phyloP scores from a whole-genome alignment of 2,888 invertebrate species.

The Holacanthella duospinosa region DNA sequence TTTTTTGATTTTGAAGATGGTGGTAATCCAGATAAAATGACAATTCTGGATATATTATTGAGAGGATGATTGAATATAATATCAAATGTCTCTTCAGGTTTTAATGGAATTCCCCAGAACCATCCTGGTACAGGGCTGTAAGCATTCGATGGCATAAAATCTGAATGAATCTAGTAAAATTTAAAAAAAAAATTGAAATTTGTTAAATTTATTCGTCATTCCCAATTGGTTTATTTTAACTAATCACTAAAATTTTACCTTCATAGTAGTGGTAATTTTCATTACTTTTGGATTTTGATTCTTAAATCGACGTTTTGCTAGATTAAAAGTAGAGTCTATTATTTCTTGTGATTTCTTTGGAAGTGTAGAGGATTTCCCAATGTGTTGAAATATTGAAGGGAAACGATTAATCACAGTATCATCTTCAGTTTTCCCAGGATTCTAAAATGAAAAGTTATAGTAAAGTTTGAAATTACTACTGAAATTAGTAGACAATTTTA shows the following conservation, averaged over 20 bases:
- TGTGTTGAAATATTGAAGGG: slow-evolving; percentile 40
- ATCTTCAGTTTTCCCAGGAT: slow-evolving; percentile 24
- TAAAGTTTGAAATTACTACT: no score
- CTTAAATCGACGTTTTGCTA: background rate
- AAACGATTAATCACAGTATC: slow-evolving; percentile 32
- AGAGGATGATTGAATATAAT: background rate
- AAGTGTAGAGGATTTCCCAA: slow-evolving; percentile 40
- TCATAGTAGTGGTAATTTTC: background rate
- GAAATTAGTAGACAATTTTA: no score
- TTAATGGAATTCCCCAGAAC: background rate
- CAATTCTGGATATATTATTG: background rate
- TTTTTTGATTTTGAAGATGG: no score
- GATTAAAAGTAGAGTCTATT: slow-evolving; percentile 32
- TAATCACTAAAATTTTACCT: background rate
- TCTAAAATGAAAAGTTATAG: no score
- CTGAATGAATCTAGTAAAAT: no score
- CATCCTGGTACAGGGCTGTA: background rate
- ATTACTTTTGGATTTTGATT: background rate
- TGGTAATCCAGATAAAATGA: background rate
- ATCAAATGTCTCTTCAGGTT: background rate
- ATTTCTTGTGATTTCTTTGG: slow-evolving; percentile 40
- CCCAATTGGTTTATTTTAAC: background rate
- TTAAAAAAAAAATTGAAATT: no score
- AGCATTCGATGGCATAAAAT: background rate
- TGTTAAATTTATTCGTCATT: background rate